Base-by-base conservation (phyloP, 2,888 invertebrate species). In the Leptinotarsa peninsularis region DNA sequence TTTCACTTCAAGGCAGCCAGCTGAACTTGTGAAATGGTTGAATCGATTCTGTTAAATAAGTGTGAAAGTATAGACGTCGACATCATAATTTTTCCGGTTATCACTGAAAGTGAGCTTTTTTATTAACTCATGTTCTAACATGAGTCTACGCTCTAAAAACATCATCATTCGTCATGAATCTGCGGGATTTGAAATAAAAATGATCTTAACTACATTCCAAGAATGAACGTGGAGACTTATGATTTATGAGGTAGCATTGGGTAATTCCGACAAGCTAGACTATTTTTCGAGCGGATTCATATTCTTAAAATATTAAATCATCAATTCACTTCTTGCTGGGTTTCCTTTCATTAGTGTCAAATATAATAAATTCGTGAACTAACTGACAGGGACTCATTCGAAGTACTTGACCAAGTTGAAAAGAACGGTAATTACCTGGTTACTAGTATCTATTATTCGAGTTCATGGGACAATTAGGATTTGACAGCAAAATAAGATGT, bases 351-450 rank as follows among this genome's bases (percentile, higher is more conserved):
- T 76, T 76, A 76, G 76, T 69, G 76, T 76, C 76, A 66, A 56
- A 76, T 71, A 71, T 76, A 73, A 76, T 76, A 74, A 74, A 76
- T 76, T 72, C 66, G 66, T 56, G 66, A 71, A 74, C 73, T 74
- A 68, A 66, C 73, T 71, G 67, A 76, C 73, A 68, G 71, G 72
- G 58, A 49, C 33, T 54, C 33, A 21, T 56, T 27, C 18, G 54
- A 23, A 70, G 58, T 58, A 60, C 70, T 58, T 58, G 70, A 58
- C 43, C 49, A 49, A 70, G 56, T 58, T 49, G 56, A 70, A 56
- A 58, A 63, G 54, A 74, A 49, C 72, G 17, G 58, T 76, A 74
- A 76, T 76, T 74, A 76, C 73, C 56, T 76, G 73, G 73, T 68
- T 71, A 71, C 76, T 69, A 56, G 68, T 74, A 74, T 74, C 71